Percentiles rank a stretch among this genome's conserved stretches.
These are phyloP conservation scores for Thymelicus acteon DNA, from an alignment of 2,888 invertebrate genomes.

Conservation along the genomic window DNA sequence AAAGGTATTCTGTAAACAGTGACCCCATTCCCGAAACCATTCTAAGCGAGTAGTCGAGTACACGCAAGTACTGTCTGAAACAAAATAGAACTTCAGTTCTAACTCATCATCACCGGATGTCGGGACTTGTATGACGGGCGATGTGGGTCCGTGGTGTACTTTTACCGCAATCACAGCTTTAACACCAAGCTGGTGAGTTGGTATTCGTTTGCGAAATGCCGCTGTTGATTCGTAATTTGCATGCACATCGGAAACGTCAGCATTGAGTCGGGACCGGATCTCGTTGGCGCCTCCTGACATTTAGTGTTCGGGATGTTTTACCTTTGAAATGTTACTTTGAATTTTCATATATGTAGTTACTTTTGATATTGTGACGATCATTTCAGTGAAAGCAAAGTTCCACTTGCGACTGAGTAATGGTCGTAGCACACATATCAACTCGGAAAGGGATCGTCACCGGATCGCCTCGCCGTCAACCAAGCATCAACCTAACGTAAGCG, in stretches of 20 bases:
- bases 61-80: constrained; percentile 41
- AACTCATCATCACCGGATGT: constrained; percentile 34
- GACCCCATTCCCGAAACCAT: constrained; percentile 35
- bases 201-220: constrained; percentile 40
- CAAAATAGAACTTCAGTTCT: constrained; percentile 46
- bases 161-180: constrained; percentile 42
- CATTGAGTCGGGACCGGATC: constrained; percentile 50
- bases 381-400: not conserved
- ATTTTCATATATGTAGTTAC: constrained; percentile 27
- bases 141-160: constrained; percentile 44
- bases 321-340: constrained; percentile 37
- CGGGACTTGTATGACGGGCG: constrained; percentile 39
- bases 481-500: too few species aligned
- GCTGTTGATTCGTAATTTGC: constrained; percentile 51
- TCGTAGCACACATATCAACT: too few species aligned
- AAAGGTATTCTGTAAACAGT: constrained; percentile 33
- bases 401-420: not conserved
- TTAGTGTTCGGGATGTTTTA: constrained; percentile 48
- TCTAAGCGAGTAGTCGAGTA: constrained; percentile 42
- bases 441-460: too few species aligned
- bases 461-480: too few species aligned
- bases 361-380: not conserved
- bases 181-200: constrained; percentile 39
- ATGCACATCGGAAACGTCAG: constrained; percentile 55
- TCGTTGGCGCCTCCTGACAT: constrained; percentile 46